Evolutionary conservation across 2,113 vertebrate genomes (phyloP).

Genomic region (Ardeotis arabs): DNA sequence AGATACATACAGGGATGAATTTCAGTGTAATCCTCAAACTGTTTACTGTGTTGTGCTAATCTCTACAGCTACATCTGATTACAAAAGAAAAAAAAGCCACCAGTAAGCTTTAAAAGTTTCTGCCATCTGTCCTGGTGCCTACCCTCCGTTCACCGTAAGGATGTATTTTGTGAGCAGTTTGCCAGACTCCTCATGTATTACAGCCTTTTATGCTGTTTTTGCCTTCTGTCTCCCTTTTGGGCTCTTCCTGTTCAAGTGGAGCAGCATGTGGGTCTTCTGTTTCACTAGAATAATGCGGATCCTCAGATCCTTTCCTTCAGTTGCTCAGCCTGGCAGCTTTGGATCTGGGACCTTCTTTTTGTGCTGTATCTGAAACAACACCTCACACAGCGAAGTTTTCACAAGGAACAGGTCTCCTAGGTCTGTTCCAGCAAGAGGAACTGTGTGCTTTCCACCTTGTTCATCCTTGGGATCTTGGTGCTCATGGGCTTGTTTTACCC

Average conservation of each 20-base stretch:
- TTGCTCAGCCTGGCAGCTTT: background rate
- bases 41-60: background rate
- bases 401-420: background rate
- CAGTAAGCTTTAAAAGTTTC: slow-evolving; percentile 33
- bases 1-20: background rate
- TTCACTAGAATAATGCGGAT: background rate
- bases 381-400: accelerated
- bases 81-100: background rate
- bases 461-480: background rate
- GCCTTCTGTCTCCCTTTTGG: background rate
- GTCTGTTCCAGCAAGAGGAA: background rate
- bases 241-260: background rate
- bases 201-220: background rate
- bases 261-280: background rate
- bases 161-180: background rate
- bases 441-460: accelerated
- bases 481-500: background rate
- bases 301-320: background rate
- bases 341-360: background rate
- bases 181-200: background rate
- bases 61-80: slow-evolving; percentile 37
- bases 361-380: background rate
- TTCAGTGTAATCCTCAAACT: slow-evolving; percentile 5
- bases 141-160: background rate
- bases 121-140: slow-evolving; percentile 25